phyloP scores from a whole-genome alignment of 2,797 vertebrate species.

The Steatocranus sp. region DNA sequence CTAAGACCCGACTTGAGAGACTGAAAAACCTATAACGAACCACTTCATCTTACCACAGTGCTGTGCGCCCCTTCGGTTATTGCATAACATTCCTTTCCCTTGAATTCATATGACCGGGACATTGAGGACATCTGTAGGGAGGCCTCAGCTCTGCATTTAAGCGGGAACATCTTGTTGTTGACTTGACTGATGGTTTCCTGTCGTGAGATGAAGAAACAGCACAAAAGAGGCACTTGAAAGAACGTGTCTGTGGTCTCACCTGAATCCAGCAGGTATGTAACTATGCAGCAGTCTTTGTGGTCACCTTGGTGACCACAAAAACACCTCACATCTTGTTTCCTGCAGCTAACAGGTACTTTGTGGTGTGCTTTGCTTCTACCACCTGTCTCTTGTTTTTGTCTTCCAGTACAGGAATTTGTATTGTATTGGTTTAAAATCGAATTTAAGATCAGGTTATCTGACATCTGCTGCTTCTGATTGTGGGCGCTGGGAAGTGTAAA shows the following conservation, averaged over 20 bases:
- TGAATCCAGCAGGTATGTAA: constrained; percentile 60
- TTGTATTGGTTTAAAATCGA: background rate
- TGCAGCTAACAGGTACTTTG: background rate
- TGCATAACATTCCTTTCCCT: background rate
- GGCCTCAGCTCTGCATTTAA: background rate
- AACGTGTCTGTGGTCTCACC: constrained; percentile 65
- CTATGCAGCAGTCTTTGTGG: constrained; percentile 31
- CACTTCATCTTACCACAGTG: background rate
- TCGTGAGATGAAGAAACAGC: constrained; percentile 37
- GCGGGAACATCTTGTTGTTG: constrained; percentile 28
- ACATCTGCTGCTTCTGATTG: background rate
- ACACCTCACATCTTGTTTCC: constrained; percentile 40
- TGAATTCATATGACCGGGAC: background rate
- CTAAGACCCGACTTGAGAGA: background rate
- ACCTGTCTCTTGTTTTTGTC: background rate
- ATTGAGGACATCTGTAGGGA: background rate
- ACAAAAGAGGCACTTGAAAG: background rate
- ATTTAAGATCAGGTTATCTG: background rate
- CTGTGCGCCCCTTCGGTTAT: background rate
- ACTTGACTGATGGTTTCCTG: constrained; percentile 66
- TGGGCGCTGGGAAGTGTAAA: background rate
- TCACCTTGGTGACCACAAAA: constrained; percentile 68
- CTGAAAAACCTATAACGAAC: background rate
- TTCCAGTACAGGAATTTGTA: background rate
- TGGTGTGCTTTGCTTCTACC: background rate